Conservation (phyloP, 2,888 invertebrate species). For the Volucella zonaria region DNA sequence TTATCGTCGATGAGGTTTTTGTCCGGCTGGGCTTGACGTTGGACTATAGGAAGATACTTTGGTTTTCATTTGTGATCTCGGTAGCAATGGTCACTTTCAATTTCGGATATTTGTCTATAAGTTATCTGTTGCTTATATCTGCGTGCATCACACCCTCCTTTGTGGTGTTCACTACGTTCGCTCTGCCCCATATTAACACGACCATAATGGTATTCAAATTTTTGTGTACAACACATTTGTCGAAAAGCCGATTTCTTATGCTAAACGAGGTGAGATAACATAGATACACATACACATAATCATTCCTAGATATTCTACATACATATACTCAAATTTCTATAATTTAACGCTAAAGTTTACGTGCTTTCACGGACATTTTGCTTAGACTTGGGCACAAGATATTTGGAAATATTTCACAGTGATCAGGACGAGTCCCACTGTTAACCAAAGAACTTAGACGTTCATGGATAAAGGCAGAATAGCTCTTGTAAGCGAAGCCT, state of each 20-base stretch:
- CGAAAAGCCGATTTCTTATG: conserved; percentile 79
- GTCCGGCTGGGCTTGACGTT: conserved; percentile 79
- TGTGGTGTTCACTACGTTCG: conserved; percentile 80
- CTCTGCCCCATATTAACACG: conserved; percentile 80
- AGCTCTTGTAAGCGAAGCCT: too few relatives aligned
- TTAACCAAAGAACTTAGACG: too few relatives aligned
- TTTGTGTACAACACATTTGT: conserved; percentile 78
- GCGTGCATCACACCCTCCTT: conserved; percentile 80
- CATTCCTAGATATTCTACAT: too few relatives aligned
- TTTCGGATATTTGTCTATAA: conserved; percentile 79
- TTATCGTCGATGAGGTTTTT: conserved; percentile 79
- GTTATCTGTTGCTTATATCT: conserved; percentile 78
- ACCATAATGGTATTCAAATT: conserved; percentile 81
- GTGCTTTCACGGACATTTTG: too few relatives aligned
- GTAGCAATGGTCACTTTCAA: conserved; percentile 79
- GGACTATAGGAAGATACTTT: conserved; percentile 78
- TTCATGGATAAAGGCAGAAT: too few relatives aligned
- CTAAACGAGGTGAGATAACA: conserved; percentile 78
- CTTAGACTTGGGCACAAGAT: too few relatives aligned
- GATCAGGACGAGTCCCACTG: too few relatives aligned
- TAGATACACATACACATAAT: too few relatives aligned
- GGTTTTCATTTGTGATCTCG: conserved; percentile 78
- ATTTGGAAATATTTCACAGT: too few relatives aligned
- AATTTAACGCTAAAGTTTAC: too few relatives aligned
- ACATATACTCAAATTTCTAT: too few relatives aligned